Base-by-base conservation (phyloP, 1,140 invertebrate genomes). In the Zaprionus ornatus region DNA sequence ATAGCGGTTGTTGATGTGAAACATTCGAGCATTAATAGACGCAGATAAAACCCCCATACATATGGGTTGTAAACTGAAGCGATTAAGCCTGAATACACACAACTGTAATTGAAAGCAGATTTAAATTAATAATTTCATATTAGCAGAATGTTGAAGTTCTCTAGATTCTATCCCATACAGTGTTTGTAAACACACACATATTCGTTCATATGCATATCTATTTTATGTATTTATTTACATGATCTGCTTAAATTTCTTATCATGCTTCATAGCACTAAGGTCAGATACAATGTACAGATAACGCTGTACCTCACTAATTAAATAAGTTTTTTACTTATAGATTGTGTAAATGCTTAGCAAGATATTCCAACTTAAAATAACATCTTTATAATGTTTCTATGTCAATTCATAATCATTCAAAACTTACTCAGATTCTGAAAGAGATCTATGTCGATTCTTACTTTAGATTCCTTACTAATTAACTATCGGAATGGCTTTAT, bases 1-100 rank as follows among this genome's bases (percentile, higher is more conserved):
- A 65, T 65, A 55, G 50, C 45, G 4, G 21, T 29, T 27, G 52
- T 32, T 56, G n/a, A 55, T 25, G 15, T 29, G 45, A 50, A 23
- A 50, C 45, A 23, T 50, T 50, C 17, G 45, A 50, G 45, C 45
- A 50, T 50, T 50, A 4, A 50, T 50, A 21, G 45, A 23, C 29
- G 21, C 62, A 25, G 32, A 54, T 37, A 37, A 15, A 10, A 37
- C 57, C 9, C 15, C 35, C 35, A 17, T 40, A 37, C 29, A 32
- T 29, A 29, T 32, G 27, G 40, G 32, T 40, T 15, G 19, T 17
- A 45, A 45, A 45, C 40, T 45, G n/a, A 17, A 9, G 6, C 40
- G 40, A 45, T 45, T 45, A 45, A 17, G 40, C 37, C 2, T 17
- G 40, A 17, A 45, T 9, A 9, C 29, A 32, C 29, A 45, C n/a